These are phyloP conservation scores for Torymus aiolomorphi DNA, from an alignment of 2,888 invertebrate genomes.

Conservation along the genomic window DNA sequence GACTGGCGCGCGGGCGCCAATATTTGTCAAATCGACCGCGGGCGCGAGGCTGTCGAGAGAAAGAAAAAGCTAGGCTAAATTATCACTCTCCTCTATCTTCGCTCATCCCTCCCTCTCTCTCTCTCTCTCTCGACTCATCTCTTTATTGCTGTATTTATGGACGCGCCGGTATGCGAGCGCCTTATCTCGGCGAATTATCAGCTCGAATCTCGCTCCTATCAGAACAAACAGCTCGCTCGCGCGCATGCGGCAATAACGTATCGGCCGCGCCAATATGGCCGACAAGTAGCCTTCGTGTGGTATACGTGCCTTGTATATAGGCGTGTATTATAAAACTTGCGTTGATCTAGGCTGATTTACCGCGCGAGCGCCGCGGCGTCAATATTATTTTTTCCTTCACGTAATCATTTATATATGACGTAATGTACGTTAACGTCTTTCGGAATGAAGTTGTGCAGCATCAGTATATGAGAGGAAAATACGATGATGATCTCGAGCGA, in stretches of 20 bases:
- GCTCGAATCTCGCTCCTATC: slow-evolving; percentile 71
- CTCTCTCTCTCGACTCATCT: slow-evolving; percentile 35
- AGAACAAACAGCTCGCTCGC: slow-evolving; percentile 66
- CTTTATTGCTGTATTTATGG: slow-evolving; percentile 63
- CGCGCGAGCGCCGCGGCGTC: slow-evolving; percentile 7
- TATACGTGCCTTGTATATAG: not conserved
- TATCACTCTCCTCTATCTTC: slow-evolving; percentile 10
- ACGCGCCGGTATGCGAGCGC: slow-evolving; percentile 62
- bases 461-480: not conserved
- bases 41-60: slow-evolving; percentile 19
- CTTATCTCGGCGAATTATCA: slow-evolving; percentile 73
- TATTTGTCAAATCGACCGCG: slow-evolving; percentile 57
- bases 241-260: slow-evolving; percentile 58
- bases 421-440: too few species aligned
- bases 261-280: slow-evolving; percentile 66
- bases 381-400: slow-evolving; percentile 38
- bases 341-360: slow-evolving; percentile 23
- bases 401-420: not conserved
- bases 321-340: not conserved
- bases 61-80: slow-evolving; percentile 25
- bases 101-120: not conserved
- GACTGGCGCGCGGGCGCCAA: slow-evolving; percentile 56
- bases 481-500: not conserved
- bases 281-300: slow-evolving; percentile 49
- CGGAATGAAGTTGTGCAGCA: too few species aligned